Evolutionary conservation across 2,797 vertebrate species (phyloP).

Genomic region (Hoplostethus mediterraneus): DNA sequence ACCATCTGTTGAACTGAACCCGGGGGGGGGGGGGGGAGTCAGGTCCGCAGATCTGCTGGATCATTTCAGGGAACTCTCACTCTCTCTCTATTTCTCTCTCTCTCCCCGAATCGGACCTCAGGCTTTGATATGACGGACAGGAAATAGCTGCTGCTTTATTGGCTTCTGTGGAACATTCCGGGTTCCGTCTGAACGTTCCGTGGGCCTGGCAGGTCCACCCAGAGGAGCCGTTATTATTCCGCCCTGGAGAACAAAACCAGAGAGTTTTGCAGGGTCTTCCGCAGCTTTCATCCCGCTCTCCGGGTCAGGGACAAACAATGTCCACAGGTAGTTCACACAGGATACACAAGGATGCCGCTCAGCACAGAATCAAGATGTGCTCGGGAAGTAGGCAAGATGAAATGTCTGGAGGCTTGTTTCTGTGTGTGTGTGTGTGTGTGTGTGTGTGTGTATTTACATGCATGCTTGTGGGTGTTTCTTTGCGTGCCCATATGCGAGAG

Average conservation of each 20-base stretch:
- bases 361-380: slow-evolving; percentile 22
- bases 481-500: slow-evolving; percentile 45
- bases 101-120: slow-evolving; percentile 54
- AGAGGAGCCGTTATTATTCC: slow-evolving; percentile 75
- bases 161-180: slow-evolving; percentile 79
- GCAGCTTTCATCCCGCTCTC: slow-evolving; percentile 72
- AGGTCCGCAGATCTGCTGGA: slow-evolving; percentile 56
- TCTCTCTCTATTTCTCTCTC: slow-evolving; percentile 38
- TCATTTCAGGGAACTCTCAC: slow-evolving; percentile 61
- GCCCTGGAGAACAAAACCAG: slow-evolving; percentile 65
- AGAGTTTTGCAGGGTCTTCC: slow-evolving; percentile 65
- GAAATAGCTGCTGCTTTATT: slow-evolving; percentile 83
- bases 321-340: slow-evolving; percentile 48
- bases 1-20: slow-evolving; percentile 67
- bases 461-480: slow-evolving; percentile 33
- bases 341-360: slow-evolving; percentile 50
- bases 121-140: slow-evolving; percentile 80
- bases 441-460: slow-evolving; percentile 42
- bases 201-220: slow-evolving; percentile 74
- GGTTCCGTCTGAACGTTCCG: slow-evolving; percentile 73
- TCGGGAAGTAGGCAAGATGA: slow-evolving; percentile 50
- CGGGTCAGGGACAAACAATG: slow-evolving; percentile 69
- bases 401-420: slow-evolving; percentile 23
- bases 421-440: slow-evolving; percentile 1
- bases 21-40: slow-evolving; percentile 24